Evolutionary conservation across 2,113 vertebrate species (phyloP), one percentile per base, ranked within the genome.

Genomic region (Syrrhaptes paradoxus): DNA sequence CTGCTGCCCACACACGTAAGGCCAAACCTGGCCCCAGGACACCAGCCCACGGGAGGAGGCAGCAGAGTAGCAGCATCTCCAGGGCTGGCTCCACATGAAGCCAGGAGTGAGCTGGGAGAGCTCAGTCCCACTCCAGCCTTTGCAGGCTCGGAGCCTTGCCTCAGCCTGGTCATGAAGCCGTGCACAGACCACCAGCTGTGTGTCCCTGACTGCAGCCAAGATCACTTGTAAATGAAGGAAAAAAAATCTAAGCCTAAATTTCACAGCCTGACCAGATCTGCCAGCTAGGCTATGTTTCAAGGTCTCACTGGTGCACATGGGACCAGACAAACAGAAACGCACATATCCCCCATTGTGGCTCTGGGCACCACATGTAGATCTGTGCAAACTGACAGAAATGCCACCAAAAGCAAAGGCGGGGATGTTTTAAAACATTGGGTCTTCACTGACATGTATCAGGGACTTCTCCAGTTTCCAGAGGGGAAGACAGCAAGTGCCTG

Each of bases 201-300:
- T 77, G 65, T 75, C 85, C 77, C 77, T 46, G 8, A 58, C 81
- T 58, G 55, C 2, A 7, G 94, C 92, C 93, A 94, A 87, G 46
- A 91, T 34, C 73, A 71, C 61, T 81, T 54, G 81, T 78, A 94
- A 93, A 91, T 81, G 93, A 74, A 91, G 22, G 57, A 89, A 57
- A 81, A 63, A 68, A 5, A 0, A 36, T 57, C 49, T 59, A 70
- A 87, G 95, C 43, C 85, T 6, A 74, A 48, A 57, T 46, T 87
- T 91, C 65, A 51, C 68, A 89, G 77, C 41, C 59, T 66, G 55
- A 49, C 38, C 65, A 71, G 77, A 45, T 52, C 85, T 85, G 90
- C 76, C 85, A 85, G 81, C 51, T 41, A 73, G 81, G 77, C 87
- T 77, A 18, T 28, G 17, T 74, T 91, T 94, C 85, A 87, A 62